Conservation (phyloP, 2,797 vertebrate genomes). For the Yasuhikotakia modesta region DNA sequence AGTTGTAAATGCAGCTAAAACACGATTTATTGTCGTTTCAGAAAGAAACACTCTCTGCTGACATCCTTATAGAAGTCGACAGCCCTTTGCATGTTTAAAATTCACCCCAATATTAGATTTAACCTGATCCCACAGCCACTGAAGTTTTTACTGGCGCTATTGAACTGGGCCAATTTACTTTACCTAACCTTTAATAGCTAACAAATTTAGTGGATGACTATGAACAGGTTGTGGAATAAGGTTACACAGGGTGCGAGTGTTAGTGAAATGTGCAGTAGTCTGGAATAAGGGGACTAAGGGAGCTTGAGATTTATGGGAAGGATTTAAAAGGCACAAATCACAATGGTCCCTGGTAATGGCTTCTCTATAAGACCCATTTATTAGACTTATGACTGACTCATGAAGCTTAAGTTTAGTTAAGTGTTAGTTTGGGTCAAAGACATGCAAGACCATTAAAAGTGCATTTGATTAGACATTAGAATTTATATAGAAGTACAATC, state of each 20-base stretch:
- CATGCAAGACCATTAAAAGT: slow-evolving; percentile 30
- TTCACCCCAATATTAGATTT: slow-evolving; percentile 54
- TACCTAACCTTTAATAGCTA: slow-evolving; percentile 27
- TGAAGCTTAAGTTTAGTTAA: slow-evolving; percentile 18
- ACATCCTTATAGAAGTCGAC: slow-evolving; percentile 8
- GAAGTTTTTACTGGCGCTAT: slow-evolving; percentile 37
- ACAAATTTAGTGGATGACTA: slow-evolving; percentile 35
- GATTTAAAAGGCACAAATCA: slow-evolving; percentile 54
- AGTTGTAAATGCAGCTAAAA: slow-evolving; percentile 22
- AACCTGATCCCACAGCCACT: slow-evolving; percentile 31
- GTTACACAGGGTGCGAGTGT: slow-evolving; percentile 9
- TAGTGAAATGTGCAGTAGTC: slow-evolving; percentile 41
- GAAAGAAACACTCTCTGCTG: slow-evolving; percentile 24
- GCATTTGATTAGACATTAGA: slow-evolving; percentile 9
- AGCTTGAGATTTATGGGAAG: slow-evolving; percentile 47
- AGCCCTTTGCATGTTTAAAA: slow-evolving; percentile 46
- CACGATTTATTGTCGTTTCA: slow-evolving; percentile 25
- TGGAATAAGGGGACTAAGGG: slow-evolving; percentile 31
- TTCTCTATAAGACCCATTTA: slow-evolving; percentile 35
- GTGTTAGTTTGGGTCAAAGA: slow-evolving; percentile 17
- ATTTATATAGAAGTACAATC: slow-evolving; percentile 19
- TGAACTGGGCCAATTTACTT: slow-evolving; percentile 11
- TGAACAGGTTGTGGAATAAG: slow-evolving; percentile 13
- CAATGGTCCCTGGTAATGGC: slow-evolving; percentile 33
- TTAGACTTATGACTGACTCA: slow-evolving; percentile 24